phyloP scores from a whole-genome alignment of 1,140 invertebrate genomes.

The Melanaphis sacchari region DNA sequence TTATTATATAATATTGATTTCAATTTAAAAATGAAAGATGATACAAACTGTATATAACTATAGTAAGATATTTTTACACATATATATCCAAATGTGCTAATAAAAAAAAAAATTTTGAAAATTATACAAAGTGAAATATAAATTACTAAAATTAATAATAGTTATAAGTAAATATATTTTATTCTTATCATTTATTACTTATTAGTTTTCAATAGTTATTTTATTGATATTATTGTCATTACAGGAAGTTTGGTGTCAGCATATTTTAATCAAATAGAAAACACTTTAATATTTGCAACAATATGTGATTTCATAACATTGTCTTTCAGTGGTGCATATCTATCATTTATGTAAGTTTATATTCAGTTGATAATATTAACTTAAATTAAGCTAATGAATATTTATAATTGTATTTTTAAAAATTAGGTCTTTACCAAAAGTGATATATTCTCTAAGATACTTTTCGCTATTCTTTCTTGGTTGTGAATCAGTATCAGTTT shows the following conservation, averaged over 20 bases:
- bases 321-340: conserved; percentile 20
- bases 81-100: neutral
- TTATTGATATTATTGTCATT: neutral
- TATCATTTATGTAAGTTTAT: neutral
- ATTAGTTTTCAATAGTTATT: neutral
- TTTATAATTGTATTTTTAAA: neutral
- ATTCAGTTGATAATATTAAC: neutral
- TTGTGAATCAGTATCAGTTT: neutral
- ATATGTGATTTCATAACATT: neutral
- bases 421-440: conserved; percentile 12
- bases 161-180: too few relatives aligned
- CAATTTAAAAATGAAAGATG: neutral
- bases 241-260: conserved; percentile 9
- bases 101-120: neutral
- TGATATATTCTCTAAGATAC: neutral
- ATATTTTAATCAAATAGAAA: neutral
- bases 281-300: conserved; percentile 15
- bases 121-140: neutral
- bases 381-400: neutral
- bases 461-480: neutral
- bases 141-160: neutral
- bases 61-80: neutral
- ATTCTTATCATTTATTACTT: neutral
- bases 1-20: neutral
- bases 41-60: neutral